Base-by-base conservation (phyloP, 2,113 vertebrate genomes). In the Corynorhinus townsendii region DNA sequence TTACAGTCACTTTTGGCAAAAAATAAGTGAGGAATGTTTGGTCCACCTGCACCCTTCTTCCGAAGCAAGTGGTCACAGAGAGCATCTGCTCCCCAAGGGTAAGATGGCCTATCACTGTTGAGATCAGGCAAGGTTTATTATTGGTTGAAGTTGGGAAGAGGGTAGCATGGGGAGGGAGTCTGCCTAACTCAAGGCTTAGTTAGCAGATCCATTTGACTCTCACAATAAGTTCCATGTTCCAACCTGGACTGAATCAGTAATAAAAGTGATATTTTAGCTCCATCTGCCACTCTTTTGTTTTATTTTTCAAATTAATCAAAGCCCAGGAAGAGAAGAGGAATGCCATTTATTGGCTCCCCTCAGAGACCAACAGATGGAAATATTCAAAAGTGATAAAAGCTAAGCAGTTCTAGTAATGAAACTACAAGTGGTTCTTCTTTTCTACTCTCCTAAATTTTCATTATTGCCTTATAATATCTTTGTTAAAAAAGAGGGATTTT, bases 291-390 rank as follows among this genome's bases (percentile, higher is more conserved):
- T 52, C 47, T 62, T 94, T 79, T 86, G 73, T 62, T 95, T 93
- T 83, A 79, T 66, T 97, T 90, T 30, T 93, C 86, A 92, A 90
- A 95, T 94, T 92, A 89, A 66, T 92, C 72, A 93, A 94, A 96
- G n/a, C 73, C 59, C 33, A 94, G 77, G 38, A 49, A 94, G 56
- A 85, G 62, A 76, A 86, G 52, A 86, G 35, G 20, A 84, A 22
- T 79, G 12, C 7, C 81, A 86, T 66, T 95, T 95, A 94, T 76
- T 95, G 95, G 68, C 89, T 97, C 47, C 92, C 49, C 86, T 95
- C 59, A 66, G 88, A 97, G 68, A 90, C 7, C 62, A 94, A 79
- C 90, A 96, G 90, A 96, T 96, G 85, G 88, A 40, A 90, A 89
- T 59, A 82, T 35, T 30, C 45, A 96, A 82, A 90, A 82, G 54